Evolutionary conservation across 1,140 invertebrate genomes (phyloP).

Genomic region (Heliothis virescens): DNA sequence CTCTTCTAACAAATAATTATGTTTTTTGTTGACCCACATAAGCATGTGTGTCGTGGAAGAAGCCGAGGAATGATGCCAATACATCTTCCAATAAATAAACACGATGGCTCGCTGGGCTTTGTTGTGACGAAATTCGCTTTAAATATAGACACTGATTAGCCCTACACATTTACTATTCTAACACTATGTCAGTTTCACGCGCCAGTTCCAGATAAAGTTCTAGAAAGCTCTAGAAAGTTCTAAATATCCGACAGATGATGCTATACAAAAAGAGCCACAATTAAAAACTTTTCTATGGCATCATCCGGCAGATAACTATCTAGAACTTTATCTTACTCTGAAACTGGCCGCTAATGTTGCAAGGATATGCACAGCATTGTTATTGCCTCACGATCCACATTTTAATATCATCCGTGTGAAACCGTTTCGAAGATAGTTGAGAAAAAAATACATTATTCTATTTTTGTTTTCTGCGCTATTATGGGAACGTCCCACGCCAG

Average conservation of each 20-base stretch:
- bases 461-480: conserved; percentile 48
- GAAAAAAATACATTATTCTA: conserved; percentile 46
- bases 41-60: conserved; percentile 53
- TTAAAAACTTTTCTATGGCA: too few species aligned
- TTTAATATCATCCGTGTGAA: conserved; percentile 38
- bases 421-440: conserved; percentile 22
- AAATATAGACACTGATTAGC: conserved; percentile 21
- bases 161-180: not conserved
- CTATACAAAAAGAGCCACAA: too few species aligned
- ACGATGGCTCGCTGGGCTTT: conserved; percentile 40
- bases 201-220: too few species aligned
- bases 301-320: too few species aligned
- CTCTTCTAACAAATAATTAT: not conserved
- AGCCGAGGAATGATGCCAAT: conserved; percentile 61
- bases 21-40: conserved; percentile 50
- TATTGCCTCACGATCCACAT: conserved; percentile 14
- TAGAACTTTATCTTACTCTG: too few species aligned
- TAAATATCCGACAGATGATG: too few species aligned
- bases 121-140: conserved; percentile 57
- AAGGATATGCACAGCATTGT: conserved; percentile 36
- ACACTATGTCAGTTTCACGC: too few species aligned
- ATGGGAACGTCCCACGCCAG: conserved; percentile 54
- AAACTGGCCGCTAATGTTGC: not conserved
- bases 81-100: conserved; percentile 56
- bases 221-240: too few species aligned